These are phyloP conservation scores for Pollenia angustigena DNA, from an alignment of 2,888 invertebrate genomes.

Conservation along the genomic window DNA sequence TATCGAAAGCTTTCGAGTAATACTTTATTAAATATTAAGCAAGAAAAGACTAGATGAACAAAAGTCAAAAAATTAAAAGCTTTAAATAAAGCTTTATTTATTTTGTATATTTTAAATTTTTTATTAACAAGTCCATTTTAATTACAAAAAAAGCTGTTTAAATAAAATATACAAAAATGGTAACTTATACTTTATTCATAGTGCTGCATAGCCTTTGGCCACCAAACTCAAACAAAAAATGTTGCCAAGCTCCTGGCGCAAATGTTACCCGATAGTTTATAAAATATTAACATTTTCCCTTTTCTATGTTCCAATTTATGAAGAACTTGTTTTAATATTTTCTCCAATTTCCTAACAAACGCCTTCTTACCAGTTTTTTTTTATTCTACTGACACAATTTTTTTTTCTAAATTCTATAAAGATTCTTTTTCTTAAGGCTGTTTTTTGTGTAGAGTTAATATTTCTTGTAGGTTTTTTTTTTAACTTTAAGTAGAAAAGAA, in stretches of 20 bases:
- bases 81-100: too few relatives aligned
- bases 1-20: too few relatives aligned
- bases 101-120: background rate
- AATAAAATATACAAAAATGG: too few relatives aligned
- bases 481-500: background rate
- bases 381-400: background rate
- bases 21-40: too few relatives aligned
- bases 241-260: conserved; percentile 12
- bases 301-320: background rate
- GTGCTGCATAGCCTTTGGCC: conserved; percentile 27
- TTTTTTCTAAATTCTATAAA: background rate
- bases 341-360: conserved; percentile 5
- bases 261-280: conserved; percentile 9
- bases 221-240: background rate
- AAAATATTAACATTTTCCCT: conserved; percentile 7
- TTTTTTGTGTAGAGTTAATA: background rate
- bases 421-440: background rate
- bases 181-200: too few relatives aligned
- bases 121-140: too few relatives aligned
- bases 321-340: conserved; percentile 25
- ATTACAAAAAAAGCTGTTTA: too few relatives aligned
- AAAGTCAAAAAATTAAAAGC: too few relatives aligned
- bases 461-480: background rate
- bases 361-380: too few relatives aligned
- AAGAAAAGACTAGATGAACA: too few relatives aligned